Percentiles rank a stretch among this genome's conserved stretches.
These are phyloP conservation scores for Drosophila pectinifera DNA, from an alignment of 1,140 invertebrate genomes.

Conservation along the genomic window DNA sequence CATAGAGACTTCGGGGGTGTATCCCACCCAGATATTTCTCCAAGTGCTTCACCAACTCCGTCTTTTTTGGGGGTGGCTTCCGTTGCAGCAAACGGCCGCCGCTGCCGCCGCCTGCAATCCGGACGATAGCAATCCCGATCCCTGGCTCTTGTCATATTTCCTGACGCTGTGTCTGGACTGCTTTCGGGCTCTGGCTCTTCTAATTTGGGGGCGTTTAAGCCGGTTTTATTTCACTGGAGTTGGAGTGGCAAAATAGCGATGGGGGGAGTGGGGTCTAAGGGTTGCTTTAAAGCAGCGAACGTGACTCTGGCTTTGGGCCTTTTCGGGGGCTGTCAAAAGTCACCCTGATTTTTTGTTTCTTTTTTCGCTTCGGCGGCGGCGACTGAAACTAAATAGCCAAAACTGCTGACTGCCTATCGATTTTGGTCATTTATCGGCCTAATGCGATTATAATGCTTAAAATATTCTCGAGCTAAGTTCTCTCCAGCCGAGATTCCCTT, in stretches of 20 bases:
- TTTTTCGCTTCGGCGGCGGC: constrained; percentile 22
- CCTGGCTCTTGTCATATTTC: constrained; percentile 71
- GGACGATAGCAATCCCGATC: constrained; percentile 56
- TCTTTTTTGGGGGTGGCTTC: constrained; percentile 55
- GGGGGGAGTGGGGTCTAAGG: constrained; percentile 53
- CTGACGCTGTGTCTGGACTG: constrained; percentile 32
- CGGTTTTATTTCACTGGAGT: constrained; percentile 38
- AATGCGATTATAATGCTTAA: constrained; percentile 80
- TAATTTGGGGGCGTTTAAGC: constrained; percentile 78
- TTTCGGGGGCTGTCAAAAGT: constrained; percentile 62
- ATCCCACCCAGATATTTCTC: constrained; percentile 1
- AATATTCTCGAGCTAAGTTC: constrained; percentile 56
- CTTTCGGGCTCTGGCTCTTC: constrained; percentile 43
- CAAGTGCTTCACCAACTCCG: constrained; percentile 12
- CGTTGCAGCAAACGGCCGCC: constrained; percentile 60
- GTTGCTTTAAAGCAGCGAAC: constrained; percentile 73
- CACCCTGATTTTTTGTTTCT: constrained; percentile 61
- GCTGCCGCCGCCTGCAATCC: constrained; percentile 59
- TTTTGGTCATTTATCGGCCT: constrained; percentile 76
- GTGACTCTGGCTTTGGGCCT: constrained; percentile 56
- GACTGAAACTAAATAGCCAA: constrained; percentile 72
- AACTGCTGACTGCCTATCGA: constrained; percentile 70
- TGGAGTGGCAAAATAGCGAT: constrained; percentile 14
- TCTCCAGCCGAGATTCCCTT: constrained; percentile 59
- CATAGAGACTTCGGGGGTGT: neutral